phyloP scores from a whole-genome alignment of 2,797 vertebrate genomes.

The Varecia variegata region DNA sequence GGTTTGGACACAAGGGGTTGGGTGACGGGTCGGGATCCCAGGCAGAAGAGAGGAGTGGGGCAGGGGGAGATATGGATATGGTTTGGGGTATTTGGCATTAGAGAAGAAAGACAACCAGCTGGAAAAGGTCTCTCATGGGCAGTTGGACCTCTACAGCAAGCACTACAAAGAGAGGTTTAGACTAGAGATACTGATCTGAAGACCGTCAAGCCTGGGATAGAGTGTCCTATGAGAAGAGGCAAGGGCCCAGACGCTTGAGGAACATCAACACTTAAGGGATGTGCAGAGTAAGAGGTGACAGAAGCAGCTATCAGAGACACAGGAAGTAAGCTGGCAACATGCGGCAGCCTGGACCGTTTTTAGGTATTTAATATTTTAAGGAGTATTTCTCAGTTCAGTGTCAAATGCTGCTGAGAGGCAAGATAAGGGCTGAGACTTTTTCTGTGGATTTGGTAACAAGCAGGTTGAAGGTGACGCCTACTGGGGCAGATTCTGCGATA shows the following conservation, averaged over 20 bases:
- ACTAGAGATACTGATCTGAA: not conserved
- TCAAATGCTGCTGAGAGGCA: not conserved
- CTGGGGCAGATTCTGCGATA: not conserved
- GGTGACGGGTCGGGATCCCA: not conserved
- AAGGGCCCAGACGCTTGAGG: not conserved
- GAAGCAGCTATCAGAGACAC: not conserved
- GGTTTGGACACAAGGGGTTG: not conserved
- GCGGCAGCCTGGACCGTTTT: not conserved
- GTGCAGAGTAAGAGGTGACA: not conserved
- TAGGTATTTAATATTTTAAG: not conserved
- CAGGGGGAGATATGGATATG: not conserved
- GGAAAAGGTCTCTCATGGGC: not conserved
- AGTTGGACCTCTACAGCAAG: not conserved
- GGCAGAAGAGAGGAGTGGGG: not conserved
- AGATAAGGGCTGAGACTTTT: not conserved
- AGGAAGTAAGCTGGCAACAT: not conserved
- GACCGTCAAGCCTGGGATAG: not conserved
- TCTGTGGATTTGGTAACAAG: not conserved
- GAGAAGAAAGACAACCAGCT: not conserved
- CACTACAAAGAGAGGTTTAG: not conserved
- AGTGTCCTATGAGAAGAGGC: not conserved
- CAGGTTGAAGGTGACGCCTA: not conserved
- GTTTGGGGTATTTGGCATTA: not conserved
- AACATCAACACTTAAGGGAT: not conserved
- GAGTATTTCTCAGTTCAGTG: not conserved